Base-by-base conservation (phyloP, 2,797 vertebrate species). In the Martes flavigula region DNA sequence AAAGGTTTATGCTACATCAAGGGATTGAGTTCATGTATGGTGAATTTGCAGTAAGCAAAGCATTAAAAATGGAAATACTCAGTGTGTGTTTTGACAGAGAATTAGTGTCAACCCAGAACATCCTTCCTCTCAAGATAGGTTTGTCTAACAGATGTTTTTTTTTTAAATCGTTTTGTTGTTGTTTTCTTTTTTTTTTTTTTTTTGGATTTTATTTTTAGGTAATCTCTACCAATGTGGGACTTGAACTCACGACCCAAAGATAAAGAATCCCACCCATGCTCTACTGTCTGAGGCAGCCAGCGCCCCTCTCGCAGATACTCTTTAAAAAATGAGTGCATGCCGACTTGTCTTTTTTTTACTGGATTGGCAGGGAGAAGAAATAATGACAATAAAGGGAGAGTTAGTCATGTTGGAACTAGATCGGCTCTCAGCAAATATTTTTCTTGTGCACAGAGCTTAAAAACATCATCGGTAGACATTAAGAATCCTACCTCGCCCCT, bases 31-130 rank as follows among this genome's bases (percentile, higher is more conserved):
- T 96, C 54, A 85, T 85, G 90, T 96, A 51, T 25, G 58, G 43
- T 93, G 97, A 93, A 46, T 85, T 97, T 86, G 7, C 62, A 98
- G 66, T 91, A 94, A 86, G 78, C 54, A 97, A 83, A 97, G 46
- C 51, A 91, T 98, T 92, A 73, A 91, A 96, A 98, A 96, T 54
- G 40, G 51, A 89, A 91, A 89, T 72, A 81, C 15, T 54, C 54
- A 79, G 5, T 90, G 15, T 81, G 21, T 30, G 23, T 93, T 95
- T 66, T 97, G 64, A 21, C 68, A 73, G 91, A 96, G 35, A 98
- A 95, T 98, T 96, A 90, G 13, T 40, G 25, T 91, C 40, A 95
- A 88, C 82, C 48, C 2, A 86, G 14, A 94, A 60, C 14, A 51
- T 35, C 96, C 23, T 98, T 51, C 48, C 83, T 98, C 86, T 58